Percentiles rank a stretch among this genome's conserved stretches.
Evolutionary conservation across 2,113 vertebrate genomes (phyloP).

Genomic region (Chaetura pelagica): DNA sequence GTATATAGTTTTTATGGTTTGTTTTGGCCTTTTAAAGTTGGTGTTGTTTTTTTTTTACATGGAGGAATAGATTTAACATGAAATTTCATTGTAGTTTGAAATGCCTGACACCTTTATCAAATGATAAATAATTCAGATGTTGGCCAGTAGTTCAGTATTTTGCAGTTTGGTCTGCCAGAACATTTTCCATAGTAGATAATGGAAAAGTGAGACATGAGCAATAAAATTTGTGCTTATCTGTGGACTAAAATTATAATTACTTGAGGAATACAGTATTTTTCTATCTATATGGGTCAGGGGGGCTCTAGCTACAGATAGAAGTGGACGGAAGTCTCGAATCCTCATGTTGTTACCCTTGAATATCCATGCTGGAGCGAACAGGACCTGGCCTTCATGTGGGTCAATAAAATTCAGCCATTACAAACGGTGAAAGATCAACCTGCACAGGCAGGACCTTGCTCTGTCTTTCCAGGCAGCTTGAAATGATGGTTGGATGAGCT

Average conservation of each 20-base stretch:
- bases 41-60: not conserved
- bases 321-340: not conserved
- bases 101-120: not conserved
- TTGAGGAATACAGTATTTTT: not conserved
- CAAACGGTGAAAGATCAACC: not conserved
- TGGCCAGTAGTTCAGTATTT: not conserved
- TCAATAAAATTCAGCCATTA: not conserved
- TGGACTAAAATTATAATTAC: not conserved
- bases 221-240: not conserved
- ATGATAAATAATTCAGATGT: not conserved
- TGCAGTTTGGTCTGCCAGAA: not conserved
- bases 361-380: not conserved
- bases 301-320: not conserved
- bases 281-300: not conserved
- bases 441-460: rapidly evolving
- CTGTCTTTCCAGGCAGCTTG: rapidly evolving
- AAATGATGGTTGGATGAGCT: not conserved
- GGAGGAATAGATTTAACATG: not conserved
- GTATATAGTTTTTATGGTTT: not conserved
- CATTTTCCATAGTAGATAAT: not conserved
- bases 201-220: not conserved
- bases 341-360: rapidly evolving
- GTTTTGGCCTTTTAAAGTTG: not conserved
- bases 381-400: not conserved
- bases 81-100: not conserved